Evolutionary conservation across 64 coral and sea anemone genomes (phyloP).

Genomic region (Porites australiensis): DNA sequence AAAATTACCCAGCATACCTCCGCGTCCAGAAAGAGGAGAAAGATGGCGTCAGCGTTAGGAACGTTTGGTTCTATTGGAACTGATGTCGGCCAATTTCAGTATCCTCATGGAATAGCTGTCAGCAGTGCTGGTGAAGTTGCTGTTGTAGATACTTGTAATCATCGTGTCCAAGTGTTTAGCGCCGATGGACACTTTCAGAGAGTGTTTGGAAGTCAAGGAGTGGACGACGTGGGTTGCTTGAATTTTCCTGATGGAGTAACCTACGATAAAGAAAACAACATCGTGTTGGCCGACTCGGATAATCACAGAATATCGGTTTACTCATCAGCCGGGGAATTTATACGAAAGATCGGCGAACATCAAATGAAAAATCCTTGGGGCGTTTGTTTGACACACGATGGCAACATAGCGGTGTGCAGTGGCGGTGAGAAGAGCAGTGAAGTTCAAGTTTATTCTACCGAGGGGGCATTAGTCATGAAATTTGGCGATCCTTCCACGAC

Average conservation of each 20-base stretch:
- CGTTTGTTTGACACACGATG: constrained; percentile 28
- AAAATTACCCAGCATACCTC: background rate
- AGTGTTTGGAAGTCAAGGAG: constrained; percentile 39
- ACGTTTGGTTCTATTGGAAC: constrained; percentile 37
- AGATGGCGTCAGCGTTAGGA: constrained; percentile 24
- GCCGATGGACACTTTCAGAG: constrained; percentile 18
- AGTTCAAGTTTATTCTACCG: constrained; percentile 44
- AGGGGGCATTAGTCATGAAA: background rate
- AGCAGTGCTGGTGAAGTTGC: constrained; percentile 37
- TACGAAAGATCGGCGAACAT: background rate
- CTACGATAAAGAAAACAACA: background rate
- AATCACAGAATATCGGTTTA: constrained; percentile 19
- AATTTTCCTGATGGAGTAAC: constrained; percentile 27
- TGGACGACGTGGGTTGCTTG: background rate
- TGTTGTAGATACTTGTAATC: constrained; percentile 60
- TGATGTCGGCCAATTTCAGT: constrained; percentile 15
- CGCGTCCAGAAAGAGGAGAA: background rate
- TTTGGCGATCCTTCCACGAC: constrained; percentile 1
- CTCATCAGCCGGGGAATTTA: constrained; percentile 16
- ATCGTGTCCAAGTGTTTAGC: constrained; percentile 49
- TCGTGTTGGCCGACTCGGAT: constrained; percentile 49
- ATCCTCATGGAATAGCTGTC: constrained; percentile 45
- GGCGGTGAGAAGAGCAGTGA: constrained; percentile 7
- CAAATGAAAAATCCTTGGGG: constrained; percentile 33
- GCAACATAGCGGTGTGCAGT: constrained; percentile 39